Base-by-base conservation (phyloP, 2,888 invertebrate species). In the Apamea epomidion region DNA sequence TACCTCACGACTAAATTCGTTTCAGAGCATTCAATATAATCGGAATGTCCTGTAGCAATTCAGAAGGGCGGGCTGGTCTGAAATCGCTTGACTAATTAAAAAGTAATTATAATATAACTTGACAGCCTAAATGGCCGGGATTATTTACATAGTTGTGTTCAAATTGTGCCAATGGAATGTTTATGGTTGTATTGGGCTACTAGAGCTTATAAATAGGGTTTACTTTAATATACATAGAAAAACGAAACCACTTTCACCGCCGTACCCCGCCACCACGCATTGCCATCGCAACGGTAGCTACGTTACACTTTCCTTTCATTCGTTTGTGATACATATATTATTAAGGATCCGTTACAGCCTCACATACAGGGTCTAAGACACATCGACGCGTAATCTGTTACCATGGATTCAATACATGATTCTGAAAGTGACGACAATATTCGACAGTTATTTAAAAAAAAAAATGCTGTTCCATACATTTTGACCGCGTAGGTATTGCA, bases 101-200 rank as follows among this genome's bases (percentile, higher is more conserved):
- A 87, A 78, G 62, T 75, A 73, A 72, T 87, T 67, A 79, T 78
- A 69, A 71, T 85, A 74, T 74, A 74, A 85, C 74, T 82, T 80
- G 65, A 48, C 10, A 42, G 48, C 1, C 25, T 18, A 71, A 67
- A 86, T 76, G 64, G 45, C 12, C 51, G 25, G 71, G 48, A 81
- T 78, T 75, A 68, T 78, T 83, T 51, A 58, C 64, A 62, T 78
- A 78, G 69, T 68, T 64, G 58, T 65, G 58, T 74, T 64, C 8
- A 45, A 74, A 76, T 75, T 68, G 45, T 62, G 68, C n/a, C 21
- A 25, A 42, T 62, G 69, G 67, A 74, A 78, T 72, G 69, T 45
- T 32, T 60, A 64, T 0, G 62, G 18, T 37, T 60, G 21, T 58
- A 25, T 69, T 42, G 18, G 45, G 54, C 21, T 51, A 29, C 32